Base-by-base conservation (phyloP, 2,797 vertebrate genomes). In the Gorsachius magnificus region DNA sequence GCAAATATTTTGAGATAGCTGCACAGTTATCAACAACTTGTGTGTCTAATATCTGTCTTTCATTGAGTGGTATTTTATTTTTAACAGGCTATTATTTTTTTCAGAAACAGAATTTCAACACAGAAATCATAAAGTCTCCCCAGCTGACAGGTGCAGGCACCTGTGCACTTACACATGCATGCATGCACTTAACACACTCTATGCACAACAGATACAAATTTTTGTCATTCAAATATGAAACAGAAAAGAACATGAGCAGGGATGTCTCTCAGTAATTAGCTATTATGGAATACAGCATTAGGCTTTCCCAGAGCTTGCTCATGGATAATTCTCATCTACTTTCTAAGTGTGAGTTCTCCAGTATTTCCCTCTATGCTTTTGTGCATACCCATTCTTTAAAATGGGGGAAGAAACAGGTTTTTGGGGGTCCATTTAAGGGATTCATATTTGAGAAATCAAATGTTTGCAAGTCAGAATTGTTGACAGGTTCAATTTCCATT, bases 401-500 rank as follows among this genome's bases (percentile, higher is more conserved):
- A 89, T 6, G 11, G 9, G 14, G 25, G 11, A 45, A 80, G 28
- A 63, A 85, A 53, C 20, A 48, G 51, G 51, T 33, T 61, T 91
- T 86, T 68, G 6, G 57, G 46, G 68, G 58, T 91, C 45, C 43
- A 45, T 91, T 96, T 87, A 92, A 85, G 58, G 82, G 70, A 92
- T 90, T 83, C 41, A 48, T 96, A 79, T 88, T 86, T 92, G 48
- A 93, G 31, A 58, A 93, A 92, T 60, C 54, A 91, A 91, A 48
- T 58, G 35, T 93, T 89, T 89, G 29, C 69, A 92, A 81, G 65
- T 72, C 31, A 68, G 76, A 83, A 86, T 50, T 57, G 75, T 64
- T 93, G 77, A 60, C 54, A 65, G 48, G 61, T 94, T 92, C 61
- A 45, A 83, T 90, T 92, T 86, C 86, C 83, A 93, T 92, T 93